Evolutionary conservation across 2,113 vertebrate genomes (phyloP).

Genomic region (Cochlearius cochlearius): DNA sequence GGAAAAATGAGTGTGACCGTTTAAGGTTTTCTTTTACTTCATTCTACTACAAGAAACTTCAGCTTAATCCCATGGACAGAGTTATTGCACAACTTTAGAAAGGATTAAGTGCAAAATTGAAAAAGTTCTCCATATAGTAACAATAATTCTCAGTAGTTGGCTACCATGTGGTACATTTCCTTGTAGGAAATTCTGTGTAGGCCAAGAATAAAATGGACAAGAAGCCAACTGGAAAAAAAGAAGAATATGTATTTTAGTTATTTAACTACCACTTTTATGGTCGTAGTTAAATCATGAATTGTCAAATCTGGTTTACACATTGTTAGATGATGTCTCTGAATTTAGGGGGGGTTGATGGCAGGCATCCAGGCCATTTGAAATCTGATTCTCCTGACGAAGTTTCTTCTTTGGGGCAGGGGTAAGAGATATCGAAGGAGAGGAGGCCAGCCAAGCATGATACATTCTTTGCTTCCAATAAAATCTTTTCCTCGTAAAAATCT

Average conservation of each 20-base stretch:
- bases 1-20: background rate
- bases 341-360: background rate
- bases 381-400: background rate
- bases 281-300: background rate
- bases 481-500: background rate
- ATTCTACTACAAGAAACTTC: background rate
- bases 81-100: background rate
- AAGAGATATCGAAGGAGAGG: background rate
- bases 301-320: background rate
- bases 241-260: background rate
- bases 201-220: constrained; percentile 12
- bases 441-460: background rate
- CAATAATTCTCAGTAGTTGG: background rate
- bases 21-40: background rate
- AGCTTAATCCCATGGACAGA: background rate
- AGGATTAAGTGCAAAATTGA: background rate
- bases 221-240: background rate
- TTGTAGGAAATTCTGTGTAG: background rate
- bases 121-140: background rate
- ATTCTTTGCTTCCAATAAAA: background rate
- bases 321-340: background rate
- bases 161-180: background rate
- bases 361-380: background rate
- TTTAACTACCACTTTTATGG: background rate
- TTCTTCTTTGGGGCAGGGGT: background rate